Conservation (phyloP, 2,797 vertebrate genomes). For the Chiloscyllium punctatum region DNA sequence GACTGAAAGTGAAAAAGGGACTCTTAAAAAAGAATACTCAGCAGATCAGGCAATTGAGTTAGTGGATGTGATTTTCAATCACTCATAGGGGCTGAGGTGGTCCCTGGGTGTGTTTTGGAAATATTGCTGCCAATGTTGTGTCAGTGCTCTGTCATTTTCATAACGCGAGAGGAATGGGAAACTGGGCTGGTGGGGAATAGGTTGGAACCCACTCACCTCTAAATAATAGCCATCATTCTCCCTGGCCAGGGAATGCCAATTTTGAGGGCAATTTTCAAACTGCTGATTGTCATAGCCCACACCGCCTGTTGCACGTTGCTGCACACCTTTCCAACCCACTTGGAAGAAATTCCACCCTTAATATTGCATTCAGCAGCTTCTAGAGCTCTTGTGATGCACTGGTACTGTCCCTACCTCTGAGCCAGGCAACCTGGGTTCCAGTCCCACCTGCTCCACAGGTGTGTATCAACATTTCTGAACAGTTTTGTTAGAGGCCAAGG, state of each 20-base stretch:
- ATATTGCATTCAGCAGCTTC: no score
- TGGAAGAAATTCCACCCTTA: no score
- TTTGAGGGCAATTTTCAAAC: background rate
- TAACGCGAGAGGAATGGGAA: background rate
- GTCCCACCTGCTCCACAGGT: no score
- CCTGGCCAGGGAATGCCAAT: background rate
- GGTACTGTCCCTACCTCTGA: no score
- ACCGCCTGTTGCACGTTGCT: background rate
- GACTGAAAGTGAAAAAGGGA: background rate
- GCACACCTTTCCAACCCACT: background rate
- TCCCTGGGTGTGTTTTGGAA: background rate
- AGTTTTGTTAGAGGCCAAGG: no score
- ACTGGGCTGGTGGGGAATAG: background rate
- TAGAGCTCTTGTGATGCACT: no score
- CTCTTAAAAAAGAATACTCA: background rate
- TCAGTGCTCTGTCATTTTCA: background rate
- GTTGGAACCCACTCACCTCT: background rate
- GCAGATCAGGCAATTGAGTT: background rate
- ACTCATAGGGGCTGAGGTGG: background rate
- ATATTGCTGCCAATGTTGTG: background rate
- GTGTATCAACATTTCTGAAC: no score
- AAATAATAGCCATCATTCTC: background rate
- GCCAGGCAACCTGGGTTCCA: no score
- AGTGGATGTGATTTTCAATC: no score
- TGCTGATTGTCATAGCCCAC: background rate